Conservation (phyloP, 1,140 invertebrate species). For the Sitophilus oryzae region DNA sequence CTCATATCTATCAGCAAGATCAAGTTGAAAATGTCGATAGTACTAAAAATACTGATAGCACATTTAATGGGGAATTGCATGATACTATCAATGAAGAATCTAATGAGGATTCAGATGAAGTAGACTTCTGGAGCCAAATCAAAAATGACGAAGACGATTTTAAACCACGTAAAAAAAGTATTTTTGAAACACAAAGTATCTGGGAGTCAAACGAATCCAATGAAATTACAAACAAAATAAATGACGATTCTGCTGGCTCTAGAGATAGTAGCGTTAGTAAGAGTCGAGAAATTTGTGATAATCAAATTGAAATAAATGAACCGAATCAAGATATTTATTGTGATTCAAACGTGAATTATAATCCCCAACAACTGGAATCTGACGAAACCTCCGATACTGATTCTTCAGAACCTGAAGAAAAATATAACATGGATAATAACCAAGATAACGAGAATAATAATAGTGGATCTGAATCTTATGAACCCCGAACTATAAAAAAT, state of each 20-base stretch:
- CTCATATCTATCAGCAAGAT: background rate
- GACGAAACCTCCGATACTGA: constrained; percentile 23
- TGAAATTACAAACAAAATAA: no score
- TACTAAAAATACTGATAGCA: background rate
- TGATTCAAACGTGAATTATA: background rate
- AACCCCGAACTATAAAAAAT: constrained; percentile 35
- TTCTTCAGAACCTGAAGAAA: constrained; percentile 23
- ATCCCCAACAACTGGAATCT: background rate
- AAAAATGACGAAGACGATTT: constrained; percentile 29
- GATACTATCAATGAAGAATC: background rate
- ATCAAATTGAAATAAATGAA: background rate
- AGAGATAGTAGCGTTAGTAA: constrained; percentile 30
- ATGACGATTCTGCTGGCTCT: constrained; percentile 34
- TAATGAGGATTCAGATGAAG: constrained; percentile 20
- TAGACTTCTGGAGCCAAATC: constrained; percentile 33
- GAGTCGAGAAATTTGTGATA: constrained; percentile 15
- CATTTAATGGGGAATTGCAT: background rate
- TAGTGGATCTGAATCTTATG: constrained; percentile 18
- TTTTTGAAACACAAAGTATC: constrained; percentile 5
- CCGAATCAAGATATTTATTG: background rate
- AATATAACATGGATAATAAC: constrained; percentile 13
- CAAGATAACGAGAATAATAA: constrained; percentile 12
- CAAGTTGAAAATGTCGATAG: background rate
- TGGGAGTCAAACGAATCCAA: background rate
- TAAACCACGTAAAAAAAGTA: constrained; percentile 8